phyloP scores from a whole-genome alignment of 2,888 invertebrate genomes.

The Acanthosepion lycidas region DNA sequence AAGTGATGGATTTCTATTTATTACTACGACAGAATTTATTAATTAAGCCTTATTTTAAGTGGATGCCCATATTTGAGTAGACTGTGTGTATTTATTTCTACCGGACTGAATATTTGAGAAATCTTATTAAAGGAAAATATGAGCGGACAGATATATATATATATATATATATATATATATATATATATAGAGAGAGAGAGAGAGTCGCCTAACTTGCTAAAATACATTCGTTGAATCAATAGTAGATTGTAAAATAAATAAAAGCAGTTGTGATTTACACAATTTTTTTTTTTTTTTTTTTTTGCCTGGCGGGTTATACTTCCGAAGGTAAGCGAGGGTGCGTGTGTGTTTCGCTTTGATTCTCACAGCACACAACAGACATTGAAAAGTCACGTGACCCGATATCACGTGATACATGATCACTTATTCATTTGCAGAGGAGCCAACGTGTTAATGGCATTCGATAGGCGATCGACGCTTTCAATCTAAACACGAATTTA shows the following conservation, averaged over 20 bases:
- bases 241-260: background rate
- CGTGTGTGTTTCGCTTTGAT: background rate
- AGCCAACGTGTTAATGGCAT: background rate
- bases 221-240: background rate
- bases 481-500: constrained; percentile 4
- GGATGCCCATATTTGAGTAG: no score
- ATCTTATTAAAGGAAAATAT: no score
- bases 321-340: background rate
- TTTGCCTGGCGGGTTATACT: background rate
- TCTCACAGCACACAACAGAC: background rate
- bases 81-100: no score
- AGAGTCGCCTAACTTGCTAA: no score
- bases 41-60: no score
- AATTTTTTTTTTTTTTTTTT: no score
- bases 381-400: background rate
- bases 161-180: no score
- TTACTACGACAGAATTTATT: no score
- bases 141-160: no score
- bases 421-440: constrained; percentile 12
- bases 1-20: no score
- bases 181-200: no score
- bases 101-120: no score
- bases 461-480: background rate
- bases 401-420: background rate
- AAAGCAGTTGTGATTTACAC: background rate